These are phyloP conservation scores for Podargus strigoides DNA, from an alignment of 2,797 vertebrate species.

Conservation along the genomic window DNA sequence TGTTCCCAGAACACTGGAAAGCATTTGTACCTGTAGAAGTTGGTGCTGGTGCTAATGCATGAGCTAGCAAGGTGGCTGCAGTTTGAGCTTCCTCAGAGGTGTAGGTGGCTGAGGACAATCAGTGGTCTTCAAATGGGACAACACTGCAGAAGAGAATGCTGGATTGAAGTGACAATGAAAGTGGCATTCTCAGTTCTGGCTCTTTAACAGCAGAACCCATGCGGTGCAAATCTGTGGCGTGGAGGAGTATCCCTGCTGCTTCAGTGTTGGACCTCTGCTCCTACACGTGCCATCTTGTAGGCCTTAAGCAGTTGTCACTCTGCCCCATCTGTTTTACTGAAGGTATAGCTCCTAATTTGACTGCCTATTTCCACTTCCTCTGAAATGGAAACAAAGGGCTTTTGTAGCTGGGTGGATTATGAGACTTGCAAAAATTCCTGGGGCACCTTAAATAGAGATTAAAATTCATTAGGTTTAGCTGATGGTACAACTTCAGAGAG, in stretches of 20 bases:
- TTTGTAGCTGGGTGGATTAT: background rate
- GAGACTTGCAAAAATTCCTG: background rate
- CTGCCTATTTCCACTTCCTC: background rate
- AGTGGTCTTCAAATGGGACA: background rate
- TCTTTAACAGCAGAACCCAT: background rate
- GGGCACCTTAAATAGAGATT: background rate
- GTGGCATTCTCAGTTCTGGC: background rate
- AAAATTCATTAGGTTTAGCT: background rate
- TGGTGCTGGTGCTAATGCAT: background rate
- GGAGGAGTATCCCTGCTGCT: background rate
- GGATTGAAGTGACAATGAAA: background rate
- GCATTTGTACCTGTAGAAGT: background rate
- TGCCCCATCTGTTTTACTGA: background rate
- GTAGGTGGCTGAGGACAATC: background rate
- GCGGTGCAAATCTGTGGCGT: background rate
- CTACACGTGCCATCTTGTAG: rapidly evolving
- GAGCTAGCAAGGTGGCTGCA: background rate
- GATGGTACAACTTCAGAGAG: background rate
- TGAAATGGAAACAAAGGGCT: background rate
- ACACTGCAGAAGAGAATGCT: background rate
- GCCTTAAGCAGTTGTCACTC: background rate
- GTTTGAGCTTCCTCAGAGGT: background rate
- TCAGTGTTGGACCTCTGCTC: background rate
- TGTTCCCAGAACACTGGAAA: background rate
- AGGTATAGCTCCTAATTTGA: background rate